These are phyloP conservation scores for Tapirus terrestris DNA, from an alignment of 2,113 vertebrate genomes.

Conservation along the genomic window DNA sequence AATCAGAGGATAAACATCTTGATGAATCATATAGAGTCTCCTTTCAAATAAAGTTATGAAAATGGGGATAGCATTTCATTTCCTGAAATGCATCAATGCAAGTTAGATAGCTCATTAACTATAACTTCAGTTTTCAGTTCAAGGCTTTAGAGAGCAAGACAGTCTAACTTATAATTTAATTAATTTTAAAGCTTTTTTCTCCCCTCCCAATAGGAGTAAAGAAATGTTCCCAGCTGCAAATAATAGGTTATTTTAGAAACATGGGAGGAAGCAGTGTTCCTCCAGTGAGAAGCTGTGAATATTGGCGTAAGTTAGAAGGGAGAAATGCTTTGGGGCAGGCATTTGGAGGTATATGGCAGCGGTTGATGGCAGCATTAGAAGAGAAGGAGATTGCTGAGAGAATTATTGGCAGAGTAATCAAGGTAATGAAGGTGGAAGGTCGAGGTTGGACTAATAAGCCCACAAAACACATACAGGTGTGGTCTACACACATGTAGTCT, in stretches of 20 bases:
- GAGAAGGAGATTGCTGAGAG: background rate
- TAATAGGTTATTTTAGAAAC: background rate
- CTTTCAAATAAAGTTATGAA: conserved; percentile 8
- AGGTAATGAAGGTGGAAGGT: background rate
- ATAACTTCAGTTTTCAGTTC: background rate
- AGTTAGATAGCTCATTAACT: background rate
- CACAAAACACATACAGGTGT: background rate
- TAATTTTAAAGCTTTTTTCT: background rate
- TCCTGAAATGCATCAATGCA: background rate
- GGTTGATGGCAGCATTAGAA: background rate
- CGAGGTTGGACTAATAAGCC: background rate
- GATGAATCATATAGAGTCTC: background rate
- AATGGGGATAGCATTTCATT: background rate
- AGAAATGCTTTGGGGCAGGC: background rate
- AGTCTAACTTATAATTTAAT: background rate
- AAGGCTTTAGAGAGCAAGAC: background rate
- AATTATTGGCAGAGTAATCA: background rate
- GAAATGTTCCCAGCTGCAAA: background rate
- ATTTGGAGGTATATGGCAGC: background rate
- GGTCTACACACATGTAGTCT: background rate
- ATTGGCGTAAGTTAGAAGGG: background rate
- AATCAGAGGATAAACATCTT: background rate
- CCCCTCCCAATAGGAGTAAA: background rate
- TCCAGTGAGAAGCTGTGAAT: background rate
- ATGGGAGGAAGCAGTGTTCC: background rate